These are phyloP conservation scores for Bagarius yarrelli DNA, from an alignment of 2,113 vertebrate species.

Conservation along the genomic window DNA sequence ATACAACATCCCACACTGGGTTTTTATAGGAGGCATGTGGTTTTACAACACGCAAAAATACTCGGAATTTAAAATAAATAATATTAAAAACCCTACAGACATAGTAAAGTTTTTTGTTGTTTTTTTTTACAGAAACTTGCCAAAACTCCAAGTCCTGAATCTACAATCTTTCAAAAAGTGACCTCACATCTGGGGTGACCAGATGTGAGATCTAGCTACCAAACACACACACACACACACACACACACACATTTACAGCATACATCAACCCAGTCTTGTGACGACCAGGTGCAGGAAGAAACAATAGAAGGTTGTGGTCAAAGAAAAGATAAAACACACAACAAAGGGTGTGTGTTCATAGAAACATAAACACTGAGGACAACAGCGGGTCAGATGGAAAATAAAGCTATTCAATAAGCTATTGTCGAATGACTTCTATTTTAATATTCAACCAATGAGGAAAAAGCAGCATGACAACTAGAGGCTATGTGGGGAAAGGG, in stretches of 20 bases:
- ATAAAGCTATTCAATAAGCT: background rate
- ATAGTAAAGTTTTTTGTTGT: constrained; percentile 25
- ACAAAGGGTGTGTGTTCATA: constrained; percentile 6
- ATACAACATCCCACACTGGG: background rate
- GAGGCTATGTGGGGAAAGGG: background rate
- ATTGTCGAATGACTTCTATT: background rate
- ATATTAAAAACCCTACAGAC: constrained; percentile 1
- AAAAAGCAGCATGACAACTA: background rate
- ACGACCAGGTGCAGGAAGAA: constrained; percentile 35
- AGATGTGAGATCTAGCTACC: constrained; percentile 31
- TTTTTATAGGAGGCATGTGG: background rate
- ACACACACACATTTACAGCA: constrained; percentile 16
- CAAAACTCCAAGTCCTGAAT: constrained; percentile 23
- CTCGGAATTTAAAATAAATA: background rate
- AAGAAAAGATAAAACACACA: constrained; percentile 11
- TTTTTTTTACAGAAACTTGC: constrained; percentile 11
- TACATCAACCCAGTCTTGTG: constrained; percentile 10
- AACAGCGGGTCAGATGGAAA: background rate
- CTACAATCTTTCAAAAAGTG: constrained; percentile 17
- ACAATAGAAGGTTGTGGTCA: constrained; percentile 34
- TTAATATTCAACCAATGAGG: background rate
- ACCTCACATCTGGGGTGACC: constrained; percentile 39
- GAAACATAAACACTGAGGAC: background rate
- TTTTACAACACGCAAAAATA: constrained; percentile 7
- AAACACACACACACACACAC: background rate